A percentile compares a stretch with the other conserved stretches of the same genome.
Conservation (phyloP, 2,113 vertebrate species). For the Calyptommatus sinebrachiatus region DNA sequence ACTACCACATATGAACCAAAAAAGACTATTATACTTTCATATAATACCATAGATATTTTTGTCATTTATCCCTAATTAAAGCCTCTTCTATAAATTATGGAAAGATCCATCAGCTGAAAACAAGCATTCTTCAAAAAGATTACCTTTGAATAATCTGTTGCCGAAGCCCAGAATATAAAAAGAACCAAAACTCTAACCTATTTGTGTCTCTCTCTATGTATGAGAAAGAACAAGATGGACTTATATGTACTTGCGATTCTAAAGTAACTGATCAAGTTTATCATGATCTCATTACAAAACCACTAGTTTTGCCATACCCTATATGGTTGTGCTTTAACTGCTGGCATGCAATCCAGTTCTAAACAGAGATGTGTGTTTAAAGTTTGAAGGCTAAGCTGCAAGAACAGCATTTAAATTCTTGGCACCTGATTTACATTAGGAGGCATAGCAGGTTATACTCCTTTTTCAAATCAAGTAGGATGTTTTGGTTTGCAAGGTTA, state of each 20-base stretch:
- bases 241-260: slow-evolving; percentile 46
- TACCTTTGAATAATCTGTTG: not conserved
- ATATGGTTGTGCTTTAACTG: slow-evolving; percentile 72
- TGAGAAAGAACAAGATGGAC: slow-evolving; percentile 44
- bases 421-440: slow-evolving; percentile 28
- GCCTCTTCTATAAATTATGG: not conserved
- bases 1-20: not conserved
- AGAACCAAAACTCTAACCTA: slow-evolving; percentile 2
- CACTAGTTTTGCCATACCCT: slow-evolving; percentile 66
- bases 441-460: slow-evolving; percentile 18
- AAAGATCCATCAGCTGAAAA: not conserved
- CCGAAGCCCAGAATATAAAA: not conserved
- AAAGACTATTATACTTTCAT: not conserved
- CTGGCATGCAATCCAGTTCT: slow-evolving; percentile 59
- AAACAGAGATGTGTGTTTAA: slow-evolving; percentile 68
- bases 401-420: slow-evolving; percentile 36
- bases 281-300: slow-evolving; percentile 69
- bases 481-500: not conserved
- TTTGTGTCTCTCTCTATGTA: not conserved
- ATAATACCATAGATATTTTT: not conserved
- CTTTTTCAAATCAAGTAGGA: slow-evolving; percentile 4
- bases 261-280: slow-evolving; percentile 47
- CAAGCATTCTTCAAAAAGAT: not conserved
- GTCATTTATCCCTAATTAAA: not conserved
- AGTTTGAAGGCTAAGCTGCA: slow-evolving; percentile 65